Evolutionary conservation across 2,888 invertebrate genomes (phyloP), one percentile per base, ranked within the genome.

Genomic region (Malthinus flaveolus): DNA sequence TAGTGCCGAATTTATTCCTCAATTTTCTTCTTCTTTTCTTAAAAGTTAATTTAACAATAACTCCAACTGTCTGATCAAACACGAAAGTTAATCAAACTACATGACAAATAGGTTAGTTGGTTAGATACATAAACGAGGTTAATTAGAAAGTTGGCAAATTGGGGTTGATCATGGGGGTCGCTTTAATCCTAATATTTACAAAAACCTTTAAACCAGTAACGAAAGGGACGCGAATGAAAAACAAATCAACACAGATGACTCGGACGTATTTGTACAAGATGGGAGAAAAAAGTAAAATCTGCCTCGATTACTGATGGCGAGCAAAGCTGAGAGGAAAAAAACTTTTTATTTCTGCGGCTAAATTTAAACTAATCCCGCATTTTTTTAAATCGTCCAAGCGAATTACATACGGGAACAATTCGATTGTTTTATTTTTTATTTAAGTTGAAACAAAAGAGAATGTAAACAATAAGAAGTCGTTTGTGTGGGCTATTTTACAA

Each of bases 381-480:
- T 59, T 52, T 50, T 49, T 59, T 53, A 54, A 53, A 51, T 55
- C 63, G 57, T 35, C 51, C 44, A 47, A 59, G 34, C 58, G 23
- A 63, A 61, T 56, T 59, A 63, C 52, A 44, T 5, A 23, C 23
- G 23, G 5, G 23, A 55, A 64, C 61, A 53, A 64, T 67, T 66
- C 65, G 67, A 67, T 67, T 71, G 66, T 66, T 23, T 65, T 62
- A 66, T 68, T 23, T 65, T 62, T 66, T 68, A 69, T 63, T 51
- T 42, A 44, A 55, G 66, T 67, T 64, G 68, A 71, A 70, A 73
- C 71, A 73, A 72, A n/a, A 71, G 71, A 68, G 69, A 73, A 71
- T 66, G 71, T 73, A 73, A 73, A 74, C 73, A 74, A 73, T 74
- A 73, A 71, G 71, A 71, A 72, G 71, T 73, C 70, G 65, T 59